Evolutionary conservation across 2,113 vertebrate species (phyloP), one percentile per base, ranked within the genome.

Genomic region (Gallinago undulata): DNA sequence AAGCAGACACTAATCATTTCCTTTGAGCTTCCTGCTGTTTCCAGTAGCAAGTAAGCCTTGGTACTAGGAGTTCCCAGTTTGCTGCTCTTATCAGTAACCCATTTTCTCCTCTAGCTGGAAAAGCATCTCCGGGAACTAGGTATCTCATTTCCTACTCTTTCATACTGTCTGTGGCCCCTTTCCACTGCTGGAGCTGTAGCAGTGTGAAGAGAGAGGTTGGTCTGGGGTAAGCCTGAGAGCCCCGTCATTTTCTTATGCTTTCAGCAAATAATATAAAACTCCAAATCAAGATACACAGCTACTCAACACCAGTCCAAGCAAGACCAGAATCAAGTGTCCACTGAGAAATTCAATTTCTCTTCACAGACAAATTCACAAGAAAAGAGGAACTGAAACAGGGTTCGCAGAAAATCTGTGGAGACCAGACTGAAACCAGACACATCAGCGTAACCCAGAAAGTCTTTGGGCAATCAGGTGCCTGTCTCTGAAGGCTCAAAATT

Each of bases 401-500:
- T 63, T 94, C 0, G 1, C 64, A 78, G 86, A 94, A 91, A 64
- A 70, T 89, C 31, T 87, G 27, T 1, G 3, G 75, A 87, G 83
- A 57, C 19, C 76, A 89, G 69, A 76, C 80, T 80, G 90, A 95
- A 96, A 95, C 73, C 87, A 92, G 86, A 91, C 74, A 51, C 6
- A 62, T 63, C 56, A 55, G 16, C 53, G 59, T 59, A 91, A 76
- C 45, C 50, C 91, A 91, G 77, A 89, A 86, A 87, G 67, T 21
- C 92, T 93, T 84, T 50, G 78, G 77, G 83, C 83, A 80, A 82
- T 92, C 84, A 85, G 81, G 81, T 95, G 87, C 70, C 70, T 82
- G 89, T 74, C 77, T 87, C 78, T 55, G 55, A 1, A 4, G 81
- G 77, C 53, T 87, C 84, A 83, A 72, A 97, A 96, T 95, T 96